A percentile compares a stretch with the other conserved stretches of the same genome.
These are phyloP conservation scores for Caenorhabditis brenneri DNA, from an alignment of 1,140 invertebrate genomes.

Conservation along the genomic window DNA sequence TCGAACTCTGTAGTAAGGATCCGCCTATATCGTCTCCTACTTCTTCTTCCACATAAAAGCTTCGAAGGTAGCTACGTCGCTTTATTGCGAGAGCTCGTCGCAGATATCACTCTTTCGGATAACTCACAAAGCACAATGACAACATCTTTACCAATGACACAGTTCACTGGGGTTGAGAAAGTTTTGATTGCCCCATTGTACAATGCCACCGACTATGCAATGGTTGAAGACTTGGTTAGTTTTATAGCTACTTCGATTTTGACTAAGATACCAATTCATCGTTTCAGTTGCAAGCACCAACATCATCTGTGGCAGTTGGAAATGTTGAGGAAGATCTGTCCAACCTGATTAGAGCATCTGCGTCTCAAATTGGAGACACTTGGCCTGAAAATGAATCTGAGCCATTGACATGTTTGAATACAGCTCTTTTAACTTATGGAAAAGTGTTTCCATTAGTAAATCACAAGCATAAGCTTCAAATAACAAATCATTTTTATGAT, in stretches of 20 bases:
- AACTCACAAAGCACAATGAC: conserved; percentile 92
- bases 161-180: conserved; percentile 80
- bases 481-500: conserved; percentile 93
- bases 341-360: conserved; percentile 51
- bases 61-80: conserved; percentile 66
- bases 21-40: conserved; percentile 62
- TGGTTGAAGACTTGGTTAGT: conserved; percentile 92
- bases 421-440: conserved; percentile 89
- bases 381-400: conserved; percentile 86
- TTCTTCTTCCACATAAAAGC: conserved; percentile 9
- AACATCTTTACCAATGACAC: conserved; percentile 85
- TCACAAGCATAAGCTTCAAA: conserved; percentile 92
- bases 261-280: conserved; percentile 39
- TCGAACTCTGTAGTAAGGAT: conserved; percentile 62
- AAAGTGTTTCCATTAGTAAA: conserved; percentile 89
- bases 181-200: conserved; percentile 73
- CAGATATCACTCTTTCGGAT: conserved; percentile 93
- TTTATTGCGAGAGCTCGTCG: conserved; percentile 81
- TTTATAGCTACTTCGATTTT: background rate
- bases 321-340: conserved; percentile 39
- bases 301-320: background rate
- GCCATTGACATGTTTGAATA: conserved; percentile 94
- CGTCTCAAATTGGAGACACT: conserved; percentile 34
- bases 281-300: conserved; percentile 6
- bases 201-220: conserved; percentile 92